Base-by-base conservation (phyloP, 1,140 invertebrate genomes). In the Plutomurus gul region DNA sequence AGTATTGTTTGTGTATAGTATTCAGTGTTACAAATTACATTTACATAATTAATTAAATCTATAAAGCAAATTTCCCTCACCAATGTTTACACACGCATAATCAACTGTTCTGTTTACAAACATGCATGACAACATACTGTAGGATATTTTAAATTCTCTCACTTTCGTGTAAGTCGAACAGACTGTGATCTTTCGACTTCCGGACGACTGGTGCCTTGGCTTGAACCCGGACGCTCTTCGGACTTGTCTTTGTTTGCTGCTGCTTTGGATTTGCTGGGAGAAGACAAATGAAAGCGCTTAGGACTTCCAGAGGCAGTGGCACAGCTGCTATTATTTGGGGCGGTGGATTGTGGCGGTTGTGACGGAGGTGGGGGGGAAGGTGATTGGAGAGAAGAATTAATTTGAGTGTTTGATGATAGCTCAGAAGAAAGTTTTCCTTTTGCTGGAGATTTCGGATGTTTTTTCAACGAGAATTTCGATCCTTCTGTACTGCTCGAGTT, bases 151-250 rank as follows among this genome's bases (percentile, higher is more conserved):
- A n/a, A n/a, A n/a, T n/a, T n/a, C n/a, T n/a, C n/a, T n/a, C n/a
- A n/a, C 33, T 82, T 84, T 11, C 81, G 39, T 13, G 83, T 84
- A 4, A 82, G 20, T 25, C 71, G 18, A 16, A 81, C 60, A 36
- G 81, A 84, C 20, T 82, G 81, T 18, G 65, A 70, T 47, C 81
- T 73, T 37, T 84, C 83, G 4, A 82, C 60, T 39, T 49, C 46
- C 73, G 13, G 76, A 13, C 22, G 78, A 43, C 33, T 56, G 25
- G 39, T 27, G n/a, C 16, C 39, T 73, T 77, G 75, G 25, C 71
- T 73, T 25, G 30, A 25, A 20, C 37, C 3, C 11, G 56, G 39
- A 25, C n/a, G 47, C 25, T 22, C 33, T 37, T 10, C 5, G 33
- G 75, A 13, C 11, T 65, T 65, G 10, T 65, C 56, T n/a, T 13